Evolutionary conservation across 2,797 vertebrate species (phyloP).

Genomic region (Phaenicophaeus curvirostris): DNA sequence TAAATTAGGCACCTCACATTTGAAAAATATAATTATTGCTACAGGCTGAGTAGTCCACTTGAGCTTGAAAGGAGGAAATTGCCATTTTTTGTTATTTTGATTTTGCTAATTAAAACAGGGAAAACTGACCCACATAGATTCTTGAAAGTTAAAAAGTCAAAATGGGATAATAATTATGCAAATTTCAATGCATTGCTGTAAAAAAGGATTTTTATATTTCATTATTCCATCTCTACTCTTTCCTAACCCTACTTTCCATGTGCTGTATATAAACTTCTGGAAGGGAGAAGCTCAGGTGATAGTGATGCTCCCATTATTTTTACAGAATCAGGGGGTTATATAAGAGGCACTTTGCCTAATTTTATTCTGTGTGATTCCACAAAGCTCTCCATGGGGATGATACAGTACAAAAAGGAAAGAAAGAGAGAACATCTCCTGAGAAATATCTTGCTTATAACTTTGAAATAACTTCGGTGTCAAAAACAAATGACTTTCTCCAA

Average conservation of each 20-base stretch:
- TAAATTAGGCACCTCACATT: conserved; percentile 72
- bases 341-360: conserved; percentile 65
- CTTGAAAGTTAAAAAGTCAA: conserved; percentile 71
- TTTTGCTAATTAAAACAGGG: conserved; percentile 70
- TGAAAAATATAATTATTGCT: conserved; percentile 78
- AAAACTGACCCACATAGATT: conserved; percentile 67
- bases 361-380: conserved; percentile 46
- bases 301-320: conserved; percentile 46
- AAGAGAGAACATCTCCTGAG: conserved; percentile 53
- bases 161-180: conserved; percentile 68
- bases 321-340: conserved; percentile 51
- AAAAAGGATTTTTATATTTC: conserved; percentile 36
- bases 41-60: conserved; percentile 66
- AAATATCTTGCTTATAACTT: conserved; percentile 67
- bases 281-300: conserved; percentile 1
- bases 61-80: conserved; percentile 60
- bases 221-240: neutral
- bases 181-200: conserved; percentile 27
- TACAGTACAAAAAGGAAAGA: conserved; percentile 33
- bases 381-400: conserved; percentile 34
- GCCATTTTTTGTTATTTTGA: conserved; percentile 69
- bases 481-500: conserved; percentile 64
- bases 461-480: conserved; percentile 71
- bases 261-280: neutral
- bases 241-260: neutral